Conservation (phyloP, 1,140 invertebrate genomes). For the Branchinecta lindahli region DNA sequence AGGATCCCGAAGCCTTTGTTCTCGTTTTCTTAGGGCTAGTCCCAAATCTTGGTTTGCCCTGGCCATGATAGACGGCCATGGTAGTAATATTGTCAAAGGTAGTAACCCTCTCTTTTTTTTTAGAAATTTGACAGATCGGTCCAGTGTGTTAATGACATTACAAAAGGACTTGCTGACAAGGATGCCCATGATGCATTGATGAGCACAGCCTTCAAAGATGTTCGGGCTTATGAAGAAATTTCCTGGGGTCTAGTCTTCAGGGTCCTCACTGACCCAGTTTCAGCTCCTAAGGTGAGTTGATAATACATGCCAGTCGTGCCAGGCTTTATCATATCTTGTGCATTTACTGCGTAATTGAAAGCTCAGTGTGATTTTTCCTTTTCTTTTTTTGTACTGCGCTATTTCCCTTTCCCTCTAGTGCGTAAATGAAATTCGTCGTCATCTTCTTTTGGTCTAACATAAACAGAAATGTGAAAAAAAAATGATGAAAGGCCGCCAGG, state of each 20-base stretch:
- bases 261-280: slow-evolving; percentile 71
- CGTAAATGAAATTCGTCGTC: too few relatives aligned
- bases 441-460: too few relatives aligned
- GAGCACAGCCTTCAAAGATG: slow-evolving; percentile 70
- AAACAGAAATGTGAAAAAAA: too few relatives aligned
- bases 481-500: too few relatives aligned
- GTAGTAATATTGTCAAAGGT: background rate
- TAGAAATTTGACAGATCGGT: slow-evolving; percentile 80
- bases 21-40: background rate
- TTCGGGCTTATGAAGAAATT: slow-evolving; percentile 72
- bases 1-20: background rate
- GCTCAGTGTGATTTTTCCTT: too few relatives aligned
- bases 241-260: slow-evolving; percentile 72
- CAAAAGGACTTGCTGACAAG: slow-evolving; percentile 70
- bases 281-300: slow-evolving; percentile 48
- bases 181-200: slow-evolving; percentile 81
- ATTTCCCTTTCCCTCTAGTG: too few relatives aligned
- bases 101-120: slow-evolving; percentile 29
- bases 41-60: background rate
- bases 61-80: background rate
- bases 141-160: slow-evolving; percentile 52
- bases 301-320: too few relatives aligned
- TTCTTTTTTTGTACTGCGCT: too few relatives aligned
- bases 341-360: too few relatives aligned
- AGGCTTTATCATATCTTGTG: too few relatives aligned